phyloP scores from a whole-genome alignment of 30 jellyfish, hydroid and myxozoan genomes.

The Hydractinia symbiolongicarpus region DNA sequence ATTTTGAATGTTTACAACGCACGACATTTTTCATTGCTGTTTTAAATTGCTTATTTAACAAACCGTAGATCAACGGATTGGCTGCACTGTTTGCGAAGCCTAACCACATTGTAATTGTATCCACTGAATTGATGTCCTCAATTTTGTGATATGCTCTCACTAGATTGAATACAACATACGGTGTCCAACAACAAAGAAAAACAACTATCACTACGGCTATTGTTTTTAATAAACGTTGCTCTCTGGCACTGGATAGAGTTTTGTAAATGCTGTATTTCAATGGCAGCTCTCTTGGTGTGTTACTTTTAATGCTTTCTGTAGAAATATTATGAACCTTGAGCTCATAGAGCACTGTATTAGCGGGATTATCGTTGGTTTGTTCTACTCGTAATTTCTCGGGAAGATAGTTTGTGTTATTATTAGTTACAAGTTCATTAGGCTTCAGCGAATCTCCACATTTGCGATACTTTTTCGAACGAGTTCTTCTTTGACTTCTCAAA shows the following conservation, averaged over 20 bases:
- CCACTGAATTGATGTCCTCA: constrained; percentile 43
- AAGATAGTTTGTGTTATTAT: too few relatives aligned
- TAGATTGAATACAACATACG: constrained; percentile 56
- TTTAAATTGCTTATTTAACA: constrained; percentile 61
- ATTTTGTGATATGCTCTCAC: constrained; percentile 27
- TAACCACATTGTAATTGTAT: constrained; percentile 78
- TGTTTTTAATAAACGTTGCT: constrained; percentile 49
- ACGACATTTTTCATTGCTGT: constrained; percentile 28
- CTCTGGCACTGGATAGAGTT: constrained; percentile 17
- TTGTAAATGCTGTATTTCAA: too few relatives aligned
- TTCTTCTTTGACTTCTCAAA: background rate
- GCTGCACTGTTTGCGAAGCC: constrained; percentile 72
- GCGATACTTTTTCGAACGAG: too few relatives aligned
- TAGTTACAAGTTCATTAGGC: too few relatives aligned
- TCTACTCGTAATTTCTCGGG: too few relatives aligned
- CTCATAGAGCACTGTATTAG: too few relatives aligned
- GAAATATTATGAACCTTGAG: too few relatives aligned
- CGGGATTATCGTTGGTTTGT: too few relatives aligned
- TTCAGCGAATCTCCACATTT: too few relatives aligned
- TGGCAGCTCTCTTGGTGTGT: too few relatives aligned
- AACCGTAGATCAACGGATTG: constrained; percentile 70
- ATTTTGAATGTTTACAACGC: too few relatives aligned
- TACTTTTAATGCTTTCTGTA: too few relatives aligned
- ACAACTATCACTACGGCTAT: constrained; percentile 42
- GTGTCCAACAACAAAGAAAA: constrained; percentile 71